Evolutionary conservation across 2,113 vertebrate genomes (phyloP), one percentile per base, ranked within the genome.

Genomic region (Trichomycterus rosablanca): DNA sequence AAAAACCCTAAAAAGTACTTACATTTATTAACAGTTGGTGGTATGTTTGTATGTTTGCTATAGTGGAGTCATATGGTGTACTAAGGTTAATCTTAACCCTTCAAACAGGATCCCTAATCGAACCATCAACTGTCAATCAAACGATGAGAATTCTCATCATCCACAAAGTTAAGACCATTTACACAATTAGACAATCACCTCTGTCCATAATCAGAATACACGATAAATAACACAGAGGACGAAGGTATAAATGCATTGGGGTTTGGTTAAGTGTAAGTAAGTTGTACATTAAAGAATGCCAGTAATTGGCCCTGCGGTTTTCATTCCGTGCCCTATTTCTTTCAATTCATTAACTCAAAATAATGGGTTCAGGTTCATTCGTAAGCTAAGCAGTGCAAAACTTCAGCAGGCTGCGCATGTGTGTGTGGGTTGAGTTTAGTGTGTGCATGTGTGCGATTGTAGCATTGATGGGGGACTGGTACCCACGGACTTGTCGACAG

Each of bases 331-430:
- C 90, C 93, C 93, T 90, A 97, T 98, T 98, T 95, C 92, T 97
- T 95, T 97, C 95, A 97, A 97, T 94, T 94, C 95, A 97, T 94
- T 98, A 93, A 97, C 92, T 97, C 95, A 97, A 97, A 97, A 97
- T 97, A 98, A 97, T 97, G 90, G 94, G 92, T 94, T 97, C 94
- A 97, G 92, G 93, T 95, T 98, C 93, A 97, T 97, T 93, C 92
- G 80, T 90, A 89, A 91, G 89, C 85, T 85, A 81, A 90, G 89
- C 87, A 91, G 88, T 85, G 88, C 88, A 93, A 92, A 89, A 89
- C 91, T 90, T 87, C 88, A 89, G 88, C 88, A 89, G 89, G 86
- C 87, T 86, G 74, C 57, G 53, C 59, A 66, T 77, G 67, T 56
- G 59, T 59, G 63, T 35, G 49, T n/a, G 18, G 71, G 37, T 50